Conservation (phyloP, 2,797 vertebrate genomes). For the Gorsachius magnificus region DNA sequence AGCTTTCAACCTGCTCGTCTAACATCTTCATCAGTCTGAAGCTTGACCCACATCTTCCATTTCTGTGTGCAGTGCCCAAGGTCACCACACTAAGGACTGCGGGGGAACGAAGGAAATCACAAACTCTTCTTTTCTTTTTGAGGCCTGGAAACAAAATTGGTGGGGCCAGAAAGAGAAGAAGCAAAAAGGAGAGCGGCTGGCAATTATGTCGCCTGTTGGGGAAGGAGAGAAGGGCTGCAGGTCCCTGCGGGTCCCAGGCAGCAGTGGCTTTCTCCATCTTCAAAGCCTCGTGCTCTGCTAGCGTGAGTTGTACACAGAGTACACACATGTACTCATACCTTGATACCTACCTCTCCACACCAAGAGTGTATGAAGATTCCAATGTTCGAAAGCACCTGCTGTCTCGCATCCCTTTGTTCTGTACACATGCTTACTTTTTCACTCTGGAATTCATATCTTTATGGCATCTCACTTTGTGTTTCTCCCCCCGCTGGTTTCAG, state of each 20-base stretch:
- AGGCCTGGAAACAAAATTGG: background rate
- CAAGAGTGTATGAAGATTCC: background rate
- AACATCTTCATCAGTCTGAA: background rate
- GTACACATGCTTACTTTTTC: background rate
- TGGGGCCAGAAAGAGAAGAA: background rate
- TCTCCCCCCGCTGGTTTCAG: background rate
- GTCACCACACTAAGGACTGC: background rate
- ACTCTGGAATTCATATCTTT: background rate
- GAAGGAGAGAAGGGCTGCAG: background rate
- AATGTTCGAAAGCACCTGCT: background rate
- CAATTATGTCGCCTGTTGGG: rapidly evolving
- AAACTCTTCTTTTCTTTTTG: background rate
- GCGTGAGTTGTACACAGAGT: background rate
- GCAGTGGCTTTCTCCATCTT: background rate
- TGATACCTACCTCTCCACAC: background rate
- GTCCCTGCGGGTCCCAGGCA: rapidly evolving
- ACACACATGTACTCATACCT: background rate
- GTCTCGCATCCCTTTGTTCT: background rate
- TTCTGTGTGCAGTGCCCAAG: too few species aligned
- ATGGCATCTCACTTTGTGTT: background rate
- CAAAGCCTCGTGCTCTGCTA: background rate
- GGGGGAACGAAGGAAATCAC: background rate
- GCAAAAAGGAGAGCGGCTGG: too few species aligned
- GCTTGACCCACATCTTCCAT: background rate
- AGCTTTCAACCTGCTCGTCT: too few species aligned